Evolutionary conservation across 2,888 invertebrate species (phyloP).

Genomic region (Chrysotoxum bicinctum): DNA sequence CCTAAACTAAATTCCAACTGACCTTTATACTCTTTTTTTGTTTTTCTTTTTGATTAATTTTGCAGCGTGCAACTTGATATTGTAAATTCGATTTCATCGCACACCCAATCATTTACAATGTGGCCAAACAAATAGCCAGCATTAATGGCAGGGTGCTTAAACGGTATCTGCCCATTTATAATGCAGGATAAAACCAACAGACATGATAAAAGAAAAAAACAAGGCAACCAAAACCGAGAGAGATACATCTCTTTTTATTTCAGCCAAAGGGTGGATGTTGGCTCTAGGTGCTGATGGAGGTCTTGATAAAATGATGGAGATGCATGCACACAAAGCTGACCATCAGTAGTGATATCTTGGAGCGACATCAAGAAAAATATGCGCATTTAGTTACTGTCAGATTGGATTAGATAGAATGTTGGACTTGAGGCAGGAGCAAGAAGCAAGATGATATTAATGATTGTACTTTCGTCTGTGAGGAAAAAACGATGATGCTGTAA

Average conservation of each 20-base stretch:
- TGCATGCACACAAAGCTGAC: constrained; percentile 7
- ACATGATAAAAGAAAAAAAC: neutral
- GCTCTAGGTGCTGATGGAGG: neutral
- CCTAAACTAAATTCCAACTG: neutral
- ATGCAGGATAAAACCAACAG: constrained; percentile 1
- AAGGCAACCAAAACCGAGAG: neutral
- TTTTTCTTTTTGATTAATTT: neutral
- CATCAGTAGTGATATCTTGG: constrained; percentile 10
- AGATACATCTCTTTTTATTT: neutral
- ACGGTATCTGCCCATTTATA: constrained; percentile 33
- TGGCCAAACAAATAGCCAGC: constrained; percentile 46
- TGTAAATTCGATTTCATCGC: constrained; percentile 33
- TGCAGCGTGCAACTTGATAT: neutral
- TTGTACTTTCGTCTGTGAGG: neutral
- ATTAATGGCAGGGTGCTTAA: constrained; percentile 28
- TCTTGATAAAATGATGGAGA: constrained; percentile 10
- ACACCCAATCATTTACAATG: constrained; percentile 34
- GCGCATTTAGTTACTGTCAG: constrained; percentile 31
- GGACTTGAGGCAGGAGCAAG: neutral
- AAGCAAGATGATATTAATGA: constrained; percentile 16
- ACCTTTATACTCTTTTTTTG: neutral
- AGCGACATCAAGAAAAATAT: constrained; percentile 24
- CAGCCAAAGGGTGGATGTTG: neutral
- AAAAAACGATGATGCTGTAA: neutral
- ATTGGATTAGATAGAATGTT: constrained; percentile 27